Conservation (phyloP, 2,113 vertebrate species). For the Ageneiosus marmoratus region DNA sequence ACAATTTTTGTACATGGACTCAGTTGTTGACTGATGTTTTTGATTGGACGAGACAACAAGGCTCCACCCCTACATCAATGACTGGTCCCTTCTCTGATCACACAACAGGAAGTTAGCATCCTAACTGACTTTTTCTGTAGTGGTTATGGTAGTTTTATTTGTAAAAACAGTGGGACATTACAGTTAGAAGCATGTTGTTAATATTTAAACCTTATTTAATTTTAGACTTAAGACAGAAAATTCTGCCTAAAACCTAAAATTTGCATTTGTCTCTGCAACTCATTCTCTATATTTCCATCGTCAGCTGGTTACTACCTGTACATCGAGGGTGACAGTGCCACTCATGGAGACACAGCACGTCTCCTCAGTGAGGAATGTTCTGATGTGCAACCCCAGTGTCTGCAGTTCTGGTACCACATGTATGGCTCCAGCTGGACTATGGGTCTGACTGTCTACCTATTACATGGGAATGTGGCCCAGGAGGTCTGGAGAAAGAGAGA, state of each 20-base stretch:
- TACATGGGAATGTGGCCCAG: slow-evolving; percentile 49
- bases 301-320: slow-evolving; percentile 77
- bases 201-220: too few species aligned
- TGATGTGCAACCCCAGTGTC: slow-evolving; percentile 70
- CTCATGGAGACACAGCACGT: slow-evolving; percentile 64
- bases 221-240: too few species aligned
- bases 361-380: slow-evolving; percentile 72
- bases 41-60: slow-evolving; percentile 63
- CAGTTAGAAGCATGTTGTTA: too few species aligned
- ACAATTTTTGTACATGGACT: slow-evolving; percentile 72
- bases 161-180: too few species aligned
- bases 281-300: background rate
- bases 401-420: slow-evolving; percentile 87
- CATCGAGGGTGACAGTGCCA: slow-evolving; percentile 63
- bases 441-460: slow-evolving; percentile 71
- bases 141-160: too few species aligned
- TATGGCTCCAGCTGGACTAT: slow-evolving; percentile 68
- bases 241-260: too few species aligned
- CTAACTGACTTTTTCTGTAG: background rate
- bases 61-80: slow-evolving; percentile 38
- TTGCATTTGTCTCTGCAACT: too few species aligned
- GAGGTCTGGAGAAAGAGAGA: slow-evolving; percentile 59
- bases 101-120: slow-evolving; percentile 53
- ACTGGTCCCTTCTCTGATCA: slow-evolving; percentile 55
- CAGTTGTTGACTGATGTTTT: slow-evolving; percentile 71